Conservation (phyloP, 2,113 vertebrate species). For the Butorides virescens region DNA sequence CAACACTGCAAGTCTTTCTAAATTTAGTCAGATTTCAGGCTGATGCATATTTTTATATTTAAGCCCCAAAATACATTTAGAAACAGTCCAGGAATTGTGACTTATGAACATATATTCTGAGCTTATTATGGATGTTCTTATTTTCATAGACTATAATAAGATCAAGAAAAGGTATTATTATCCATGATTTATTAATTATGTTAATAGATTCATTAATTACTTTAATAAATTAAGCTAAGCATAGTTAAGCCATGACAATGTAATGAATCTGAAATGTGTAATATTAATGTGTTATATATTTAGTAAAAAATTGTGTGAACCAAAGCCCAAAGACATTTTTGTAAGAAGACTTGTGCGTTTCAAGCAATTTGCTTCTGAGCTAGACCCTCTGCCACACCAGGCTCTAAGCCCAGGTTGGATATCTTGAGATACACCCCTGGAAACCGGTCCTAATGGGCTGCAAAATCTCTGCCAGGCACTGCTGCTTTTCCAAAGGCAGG, state of each 20-base stretch:
- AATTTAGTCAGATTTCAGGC: conserved; percentile 7
- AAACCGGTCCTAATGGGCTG: neutral
- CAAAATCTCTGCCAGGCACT: neutral
- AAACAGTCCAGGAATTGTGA: neutral
- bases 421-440: neutral
- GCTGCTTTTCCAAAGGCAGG: neutral
- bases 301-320: neutral
- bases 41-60: neutral
- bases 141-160: neutral
- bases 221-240: neutral
- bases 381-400: neutral
- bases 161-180: neutral
- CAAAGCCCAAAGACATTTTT: neutral
- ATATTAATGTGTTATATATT: neutral
- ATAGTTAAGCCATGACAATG: neutral
- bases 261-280: neutral
- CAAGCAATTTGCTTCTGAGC: neutral
- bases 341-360: neutral
- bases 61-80: neutral
- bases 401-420: neutral
- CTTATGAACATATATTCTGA: neutral
- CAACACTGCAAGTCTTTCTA: neutral
- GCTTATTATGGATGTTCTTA: neutral
- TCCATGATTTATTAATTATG: neutral
- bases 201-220: neutral